Percentiles rank a stretch among this genome's conserved stretches.
Evolutionary conservation across 2,113 vertebrate species (phyloP).

Genomic region (Ursus arctos): DNA sequence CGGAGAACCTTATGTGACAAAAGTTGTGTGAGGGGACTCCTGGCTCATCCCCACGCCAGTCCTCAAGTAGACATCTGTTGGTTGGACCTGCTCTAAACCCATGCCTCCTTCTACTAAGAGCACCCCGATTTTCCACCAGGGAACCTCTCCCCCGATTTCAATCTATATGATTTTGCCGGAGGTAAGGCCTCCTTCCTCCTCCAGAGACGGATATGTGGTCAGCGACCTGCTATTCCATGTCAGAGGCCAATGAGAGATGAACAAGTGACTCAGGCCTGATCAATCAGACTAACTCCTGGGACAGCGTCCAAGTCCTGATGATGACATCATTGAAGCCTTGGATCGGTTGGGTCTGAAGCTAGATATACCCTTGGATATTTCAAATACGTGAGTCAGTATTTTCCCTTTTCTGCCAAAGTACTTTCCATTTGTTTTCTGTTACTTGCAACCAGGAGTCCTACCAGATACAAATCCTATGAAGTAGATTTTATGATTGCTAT

Average conservation of each 20-base stretch:
- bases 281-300: not conserved
- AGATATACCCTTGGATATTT: not conserved
- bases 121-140: not conserved
- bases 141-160: not conserved
- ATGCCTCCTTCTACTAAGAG: not conserved
- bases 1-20: not conserved
- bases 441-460: constrained; percentile 32
- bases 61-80: not conserved
- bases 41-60: not conserved
- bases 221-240: not conserved
- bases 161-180: not conserved
- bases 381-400: not conserved
- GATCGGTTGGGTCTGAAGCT: not conserved
- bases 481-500: not conserved
- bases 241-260: not conserved
- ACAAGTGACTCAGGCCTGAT: not conserved
- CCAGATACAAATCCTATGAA: not conserved
- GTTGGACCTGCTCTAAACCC: not conserved
- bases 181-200: not conserved
- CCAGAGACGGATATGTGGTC: not conserved
- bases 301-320: not conserved
- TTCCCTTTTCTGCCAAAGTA: not conserved
- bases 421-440: constrained; percentile 61
- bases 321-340: not conserved
- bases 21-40: not conserved